Evolutionary conservation across 1,140 invertebrate species (phyloP), one percentile per base, ranked within the genome.

Genomic region (Orchestia grillus): DNA sequence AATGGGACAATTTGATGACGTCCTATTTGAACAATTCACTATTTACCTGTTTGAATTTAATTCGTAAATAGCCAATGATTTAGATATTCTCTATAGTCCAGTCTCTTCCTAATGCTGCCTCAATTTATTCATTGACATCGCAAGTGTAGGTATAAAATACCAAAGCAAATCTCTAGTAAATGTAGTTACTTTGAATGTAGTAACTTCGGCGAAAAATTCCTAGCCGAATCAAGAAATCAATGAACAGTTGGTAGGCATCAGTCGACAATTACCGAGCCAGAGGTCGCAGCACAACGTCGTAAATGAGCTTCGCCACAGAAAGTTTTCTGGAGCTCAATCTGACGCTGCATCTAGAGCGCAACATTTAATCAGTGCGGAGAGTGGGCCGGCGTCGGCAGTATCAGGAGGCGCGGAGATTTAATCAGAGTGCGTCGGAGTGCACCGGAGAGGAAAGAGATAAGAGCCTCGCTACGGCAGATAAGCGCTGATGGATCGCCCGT

Each of bases 361-460:
- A 90, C 41, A 42, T 90, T 42, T 90, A 90, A 90, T 90, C 88
- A 90, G 88, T 42, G 88, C 28, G 43, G 88, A 90, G 88, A 90
- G 88, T 42, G 41, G 88, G 11, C 41, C 43, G 88, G 41, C n/a
- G 28, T 15, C 11, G 88, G 88, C n/a, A 44, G 88, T 90, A 90
- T 90, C 88, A 90, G 88, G 88, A 90, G 88, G 88, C 44, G 40
- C 92, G 44, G 23, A 94, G 92, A 45, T 94, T 94, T 94, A 45
- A 94, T 94, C 92, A 94, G 43, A 45, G 92, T 45, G 43, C 44
- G 44, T 19, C 43, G 92, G 43, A 94, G 92, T 45, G 92, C 92
- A 94, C 43, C 43, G 92, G 92, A 94, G 92, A 47, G 92, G 92
- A 94, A 94, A 44, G 43, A 94, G 92, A 94, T 94, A 94, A 94